Conservation (phyloP, 2,888 invertebrate species). For the Nomada lathburiana region DNA sequence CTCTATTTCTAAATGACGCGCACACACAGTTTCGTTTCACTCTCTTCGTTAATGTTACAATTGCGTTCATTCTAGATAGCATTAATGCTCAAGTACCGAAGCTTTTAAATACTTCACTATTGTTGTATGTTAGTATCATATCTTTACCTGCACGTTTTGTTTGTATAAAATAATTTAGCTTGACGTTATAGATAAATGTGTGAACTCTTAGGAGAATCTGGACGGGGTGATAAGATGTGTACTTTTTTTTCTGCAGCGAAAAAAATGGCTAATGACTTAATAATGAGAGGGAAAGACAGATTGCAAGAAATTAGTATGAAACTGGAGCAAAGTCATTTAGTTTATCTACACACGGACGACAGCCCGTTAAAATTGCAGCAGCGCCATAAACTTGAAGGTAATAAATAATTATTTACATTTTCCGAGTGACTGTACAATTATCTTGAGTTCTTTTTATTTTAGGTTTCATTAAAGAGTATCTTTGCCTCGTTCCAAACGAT, state of each 20-base stretch:
- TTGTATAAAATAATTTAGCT: conserved; percentile 10
- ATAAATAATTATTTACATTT: no score
- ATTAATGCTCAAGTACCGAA: background rate
- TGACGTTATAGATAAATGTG: background rate
- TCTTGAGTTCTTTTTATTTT: conserved; percentile 44
- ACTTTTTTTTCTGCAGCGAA: conserved; percentile 45
- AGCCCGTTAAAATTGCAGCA: conserved; percentile 91
- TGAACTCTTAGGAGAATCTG: background rate
- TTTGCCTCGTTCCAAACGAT: conserved; percentile 91
- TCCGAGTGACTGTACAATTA: background rate
- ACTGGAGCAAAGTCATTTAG: conserved; percentile 91
- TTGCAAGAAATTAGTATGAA: conserved; percentile 89
- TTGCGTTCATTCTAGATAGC: background rate
- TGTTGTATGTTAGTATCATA: background rate
- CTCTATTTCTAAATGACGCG: conserved; percentile 46
- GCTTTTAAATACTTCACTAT: background rate
- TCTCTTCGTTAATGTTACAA: background rate
- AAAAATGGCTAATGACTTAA: conserved; percentile 79
- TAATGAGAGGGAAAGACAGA: conserved; percentile 84
- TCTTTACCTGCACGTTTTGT: conserved; percentile 23
- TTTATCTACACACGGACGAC: conserved; percentile 92
- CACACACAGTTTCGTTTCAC: background rate
- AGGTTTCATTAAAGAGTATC: conserved; percentile 92
- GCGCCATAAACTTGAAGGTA: conserved; percentile 92
- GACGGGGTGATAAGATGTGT: no score